Evolutionary conservation across 2,888 invertebrate species (phyloP).

Genomic region (Schizaphis graminum): DNA sequence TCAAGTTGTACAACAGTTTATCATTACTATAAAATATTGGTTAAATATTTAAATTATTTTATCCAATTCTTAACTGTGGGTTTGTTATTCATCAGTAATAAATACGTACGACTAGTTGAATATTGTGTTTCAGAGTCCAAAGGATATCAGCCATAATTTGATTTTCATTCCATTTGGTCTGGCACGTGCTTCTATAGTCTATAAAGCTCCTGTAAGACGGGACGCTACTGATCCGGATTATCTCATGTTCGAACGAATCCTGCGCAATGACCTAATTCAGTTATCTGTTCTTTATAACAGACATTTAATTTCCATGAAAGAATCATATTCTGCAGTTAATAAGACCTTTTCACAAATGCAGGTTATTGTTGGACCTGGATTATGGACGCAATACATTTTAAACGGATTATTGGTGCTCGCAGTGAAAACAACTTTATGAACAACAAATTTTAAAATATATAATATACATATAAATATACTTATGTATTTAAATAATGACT

Average conservation of each 20-base stretch:
- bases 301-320: slow-evolving; percentile 22
- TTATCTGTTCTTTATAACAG: slow-evolving; percentile 2
- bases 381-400: background rate
- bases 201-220: slow-evolving; percentile 1
- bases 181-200: background rate
- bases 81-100: background rate
- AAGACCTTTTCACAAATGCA: background rate
- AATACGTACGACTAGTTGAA: background rate
- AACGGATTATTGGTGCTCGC: background rate
- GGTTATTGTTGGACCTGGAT: background rate
- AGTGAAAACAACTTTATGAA: background rate
- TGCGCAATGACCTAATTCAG: slow-evolving; percentile 54
- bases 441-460: background rate
- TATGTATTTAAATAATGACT: background rate
- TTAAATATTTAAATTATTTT: background rate
- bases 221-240: slow-evolving; percentile 56
- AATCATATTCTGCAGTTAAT: slow-evolving; percentile 1
- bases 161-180: slow-evolving; percentile 46
- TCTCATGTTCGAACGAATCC: slow-evolving; percentile 40
- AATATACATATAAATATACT: background rate
- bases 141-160: slow-evolving; percentile 24
- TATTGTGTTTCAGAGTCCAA: slow-evolving; percentile 11
- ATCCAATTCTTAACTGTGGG: background rate
- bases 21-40: no score
- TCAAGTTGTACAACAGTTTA: background rate